These are phyloP conservation scores for Glossosoma conforme DNA, from an alignment of 1,140 invertebrate species.

Conservation along the genomic window DNA sequence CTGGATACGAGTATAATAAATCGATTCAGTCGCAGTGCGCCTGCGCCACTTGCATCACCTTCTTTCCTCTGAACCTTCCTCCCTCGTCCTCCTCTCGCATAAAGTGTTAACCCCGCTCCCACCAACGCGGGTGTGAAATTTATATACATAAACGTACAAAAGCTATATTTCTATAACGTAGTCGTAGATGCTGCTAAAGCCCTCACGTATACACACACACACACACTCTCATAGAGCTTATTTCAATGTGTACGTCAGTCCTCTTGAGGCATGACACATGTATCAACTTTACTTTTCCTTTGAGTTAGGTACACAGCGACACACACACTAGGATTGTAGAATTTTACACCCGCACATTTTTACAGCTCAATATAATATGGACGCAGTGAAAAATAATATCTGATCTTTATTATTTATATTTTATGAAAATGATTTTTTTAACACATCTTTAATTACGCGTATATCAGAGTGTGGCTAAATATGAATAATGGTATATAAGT, in stretches of 20 bases:
- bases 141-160: conserved; percentile 27
- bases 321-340: too few relatives aligned
- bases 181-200: not conserved
- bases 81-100: conserved; percentile 13
- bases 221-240: too few relatives aligned
- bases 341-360: too few relatives aligned
- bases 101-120: conserved; percentile 26
- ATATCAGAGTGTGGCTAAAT: too few relatives aligned
- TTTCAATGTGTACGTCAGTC: conserved; percentile 18
- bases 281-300: conserved; percentile 13
- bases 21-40: conserved; percentile 26
- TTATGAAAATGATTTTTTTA: too few relatives aligned
- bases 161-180: conserved; percentile 20
- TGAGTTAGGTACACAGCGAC: not conserved
- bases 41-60: conserved; percentile 19
- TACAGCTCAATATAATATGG: too few relatives aligned
- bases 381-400: too few relatives aligned
- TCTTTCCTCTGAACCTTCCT: conserved; percentile 5
- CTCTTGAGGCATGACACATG: conserved; percentile 18
- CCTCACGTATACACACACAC: too few relatives aligned
- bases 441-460: too few relatives aligned
- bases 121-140: conserved; percentile 20
- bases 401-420: too few relatives aligned
- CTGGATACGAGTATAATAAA: conserved; percentile 33
- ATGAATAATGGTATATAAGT: too few relatives aligned